phyloP scores from a whole-genome alignment of 2,888 invertebrate species.

The Phyllotreta striolata region DNA sequence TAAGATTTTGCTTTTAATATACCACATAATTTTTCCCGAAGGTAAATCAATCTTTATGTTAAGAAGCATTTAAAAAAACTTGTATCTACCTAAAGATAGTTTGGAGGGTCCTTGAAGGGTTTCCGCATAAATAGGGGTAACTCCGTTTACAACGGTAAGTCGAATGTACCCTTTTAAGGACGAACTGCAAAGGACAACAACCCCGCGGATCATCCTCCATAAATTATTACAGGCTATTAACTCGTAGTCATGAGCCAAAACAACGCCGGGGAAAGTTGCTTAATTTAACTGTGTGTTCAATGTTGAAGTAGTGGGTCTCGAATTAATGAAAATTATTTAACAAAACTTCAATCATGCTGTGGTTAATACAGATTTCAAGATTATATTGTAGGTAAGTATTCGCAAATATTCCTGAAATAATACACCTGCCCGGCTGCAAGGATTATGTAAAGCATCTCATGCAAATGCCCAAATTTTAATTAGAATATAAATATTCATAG shows the following conservation, averaged over 20 bases:
- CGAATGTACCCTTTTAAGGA: constrained; percentile 24
- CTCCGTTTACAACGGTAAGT: constrained; percentile 21
- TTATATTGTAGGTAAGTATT: too few relatives aligned
- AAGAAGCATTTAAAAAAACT: too few relatives aligned
- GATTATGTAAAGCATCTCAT: constrained; percentile 9
- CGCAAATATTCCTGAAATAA: constrained; percentile 7
- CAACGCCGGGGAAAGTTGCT: neutral
- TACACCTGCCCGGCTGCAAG: constrained; percentile 11
- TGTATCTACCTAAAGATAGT: too few relatives aligned
- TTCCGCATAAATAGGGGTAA: constrained; percentile 17
- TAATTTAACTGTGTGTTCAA: too few relatives aligned
- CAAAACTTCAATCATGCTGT: too few relatives aligned
- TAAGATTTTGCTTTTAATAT: too few relatives aligned
- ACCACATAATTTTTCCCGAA: too few relatives aligned
- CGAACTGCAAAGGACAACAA: constrained; percentile 32
- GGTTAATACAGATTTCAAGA: too few relatives aligned
- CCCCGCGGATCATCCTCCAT: constrained; percentile 24
- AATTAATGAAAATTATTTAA: too few relatives aligned
- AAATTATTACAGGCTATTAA: constrained; percentile 31
- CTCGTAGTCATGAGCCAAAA: constrained; percentile 17
- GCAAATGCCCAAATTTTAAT: constrained; percentile 14
- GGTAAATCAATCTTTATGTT: too few relatives aligned
- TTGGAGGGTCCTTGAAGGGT: too few relatives aligned
- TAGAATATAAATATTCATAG: constrained; percentile 16
- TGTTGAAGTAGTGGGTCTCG: too few relatives aligned